A percentile compares a stretch with the other conserved stretches of the same genome.
These are phyloP conservation scores for Aurelia aurita complex sp. Pacific DNA, from an alignment of 30 jellyfish, hydroid and myxozoan species.

Conservation along the genomic window DNA sequence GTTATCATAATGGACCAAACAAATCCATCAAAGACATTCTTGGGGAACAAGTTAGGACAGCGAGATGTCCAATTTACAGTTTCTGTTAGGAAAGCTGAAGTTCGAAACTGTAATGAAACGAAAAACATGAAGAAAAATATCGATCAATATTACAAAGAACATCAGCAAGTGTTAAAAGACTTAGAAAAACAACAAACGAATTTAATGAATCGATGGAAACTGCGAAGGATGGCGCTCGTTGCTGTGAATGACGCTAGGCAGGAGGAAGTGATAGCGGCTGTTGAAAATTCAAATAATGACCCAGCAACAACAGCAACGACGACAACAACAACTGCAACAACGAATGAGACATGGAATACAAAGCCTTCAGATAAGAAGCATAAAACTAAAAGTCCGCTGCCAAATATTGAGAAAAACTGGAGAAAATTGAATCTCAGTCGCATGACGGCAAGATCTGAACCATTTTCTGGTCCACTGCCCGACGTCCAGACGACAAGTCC, in stretches of 20 bases:
- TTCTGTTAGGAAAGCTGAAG: slow-evolving; percentile 64
- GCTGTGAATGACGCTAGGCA: neutral
- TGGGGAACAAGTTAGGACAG: slow-evolving; percentile 23
- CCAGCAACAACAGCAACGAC: no score
- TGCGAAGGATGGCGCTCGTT: slow-evolving; percentile 4
- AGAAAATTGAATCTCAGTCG: no score
- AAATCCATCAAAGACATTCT: neutral
- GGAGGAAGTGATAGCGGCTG: slow-evolving; percentile 3
- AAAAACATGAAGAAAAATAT: slow-evolving; percentile 50
- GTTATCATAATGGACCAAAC: slow-evolving; percentile 18
- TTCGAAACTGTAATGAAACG: slow-evolving; percentile 41
- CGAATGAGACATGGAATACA: no score
- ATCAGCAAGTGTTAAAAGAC: slow-evolving; percentile 50
- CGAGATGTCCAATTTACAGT: slow-evolving; percentile 47
- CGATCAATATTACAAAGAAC: slow-evolving; percentile 46
- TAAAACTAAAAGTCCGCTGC: no score
- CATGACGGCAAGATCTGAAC: no score
- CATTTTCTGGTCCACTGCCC: no score
- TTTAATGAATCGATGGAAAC: slow-evolving; percentile 25
- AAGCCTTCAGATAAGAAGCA: no score
- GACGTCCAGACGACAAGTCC: neutral
- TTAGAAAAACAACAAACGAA: slow-evolving; percentile 33
- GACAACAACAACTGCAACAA: no score
- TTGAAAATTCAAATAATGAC: neutral
- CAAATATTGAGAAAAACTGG: no score